Base-by-base conservation (phyloP, 2,888 invertebrate species). In the Oscheius sp. region DNA sequence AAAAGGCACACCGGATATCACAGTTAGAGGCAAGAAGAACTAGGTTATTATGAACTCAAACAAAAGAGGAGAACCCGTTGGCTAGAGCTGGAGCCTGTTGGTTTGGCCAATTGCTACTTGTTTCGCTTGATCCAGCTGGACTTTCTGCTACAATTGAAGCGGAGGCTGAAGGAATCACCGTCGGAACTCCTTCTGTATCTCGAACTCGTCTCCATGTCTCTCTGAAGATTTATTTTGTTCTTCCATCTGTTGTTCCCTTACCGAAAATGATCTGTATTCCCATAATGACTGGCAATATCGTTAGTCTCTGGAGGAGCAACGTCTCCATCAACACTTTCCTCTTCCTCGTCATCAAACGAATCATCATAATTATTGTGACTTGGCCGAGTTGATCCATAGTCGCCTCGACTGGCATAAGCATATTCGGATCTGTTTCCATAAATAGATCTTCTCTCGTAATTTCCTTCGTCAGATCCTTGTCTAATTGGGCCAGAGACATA, bases 181-280 rank as follows among this genome's bases (percentile, higher is more conserved):
- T 61, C 12, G 39, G 53, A 1, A 57, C 71, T n/a, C 67, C 71
- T 29, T 71, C 73, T 3, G 65, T 48, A 12, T 74, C 79, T 39
- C 78, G 73, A 42, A 79, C 77, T 31, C 73, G 73, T 23, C 77
- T 66, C 80, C 80, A 80, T 8, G 77, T 76, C 29, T 78, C 77
- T 50, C 74, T 72, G 53, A 25, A 67, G 57, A 37, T 6, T 8
- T 6, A 27, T 6, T 53, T 53, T 15, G 12, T 12, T 31, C 25
- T 10, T 27, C 27, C n/a, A n/a, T n/a, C n/a, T n/a, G n/a, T n/a
- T n/a, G n/a, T n/a, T 12, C 10, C 27, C 27, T 25, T 25, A 72
- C 74, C 76, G 55, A 57, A 74, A 76, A 25, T 77, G 71, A 65
- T 80, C 80, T 20, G 74, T 69, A 17, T 72, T 57, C 5, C 75